Percentiles rank a stretch among this genome's conserved stretches.
phyloP scores from a whole-genome alignment of 2,113 vertebrate species.

The Xiphophorus maculatus region DNA sequence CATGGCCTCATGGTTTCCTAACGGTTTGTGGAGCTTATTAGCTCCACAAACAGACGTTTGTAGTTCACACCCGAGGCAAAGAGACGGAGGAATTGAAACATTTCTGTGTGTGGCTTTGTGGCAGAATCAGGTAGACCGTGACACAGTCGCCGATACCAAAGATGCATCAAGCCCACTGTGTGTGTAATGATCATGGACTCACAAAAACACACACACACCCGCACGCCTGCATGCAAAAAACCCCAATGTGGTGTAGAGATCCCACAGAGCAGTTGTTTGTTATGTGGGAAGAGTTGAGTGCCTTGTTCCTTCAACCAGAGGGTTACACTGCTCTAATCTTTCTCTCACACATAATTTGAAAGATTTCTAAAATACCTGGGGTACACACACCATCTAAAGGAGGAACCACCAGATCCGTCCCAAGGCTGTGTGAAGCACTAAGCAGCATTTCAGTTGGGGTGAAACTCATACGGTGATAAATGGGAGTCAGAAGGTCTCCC shows the following conservation, averaged over 20 bases:
- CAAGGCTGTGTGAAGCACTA: background rate
- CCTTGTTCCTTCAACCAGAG: constrained; percentile 84
- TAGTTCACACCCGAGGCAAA: constrained; percentile 55
- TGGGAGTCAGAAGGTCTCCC: background rate
- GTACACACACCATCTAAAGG: background rate
- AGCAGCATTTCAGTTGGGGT: background rate
- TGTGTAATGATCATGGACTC: constrained; percentile 56
- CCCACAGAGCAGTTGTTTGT: constrained; percentile 72
- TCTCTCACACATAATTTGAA: background rate
- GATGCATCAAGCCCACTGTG: constrained; percentile 86
- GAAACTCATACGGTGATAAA: too few relatives aligned
- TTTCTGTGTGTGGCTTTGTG: constrained; percentile 90
- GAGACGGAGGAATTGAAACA: constrained; percentile 21
- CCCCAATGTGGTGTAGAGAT: constrained; percentile 10
- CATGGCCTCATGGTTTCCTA: constrained; percentile 10
- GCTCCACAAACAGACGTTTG: constrained; percentile 16
- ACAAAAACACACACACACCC: constrained; percentile 39
- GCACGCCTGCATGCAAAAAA: constrained; percentile 4
- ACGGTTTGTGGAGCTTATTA: constrained; percentile 18
- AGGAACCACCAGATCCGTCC: too few relatives aligned
- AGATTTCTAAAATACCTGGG: background rate
- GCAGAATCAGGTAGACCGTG: constrained; percentile 88
- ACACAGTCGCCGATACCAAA: constrained; percentile 96
- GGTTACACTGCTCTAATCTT: constrained; percentile 78
- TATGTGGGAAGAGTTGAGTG: constrained; percentile 82